Percentiles rank a stretch among this genome's conserved stretches.
These are phyloP conservation scores for Henicopernis longicauda DNA, from an alignment of 2,113 vertebrate genomes.

Conservation along the genomic window DNA sequence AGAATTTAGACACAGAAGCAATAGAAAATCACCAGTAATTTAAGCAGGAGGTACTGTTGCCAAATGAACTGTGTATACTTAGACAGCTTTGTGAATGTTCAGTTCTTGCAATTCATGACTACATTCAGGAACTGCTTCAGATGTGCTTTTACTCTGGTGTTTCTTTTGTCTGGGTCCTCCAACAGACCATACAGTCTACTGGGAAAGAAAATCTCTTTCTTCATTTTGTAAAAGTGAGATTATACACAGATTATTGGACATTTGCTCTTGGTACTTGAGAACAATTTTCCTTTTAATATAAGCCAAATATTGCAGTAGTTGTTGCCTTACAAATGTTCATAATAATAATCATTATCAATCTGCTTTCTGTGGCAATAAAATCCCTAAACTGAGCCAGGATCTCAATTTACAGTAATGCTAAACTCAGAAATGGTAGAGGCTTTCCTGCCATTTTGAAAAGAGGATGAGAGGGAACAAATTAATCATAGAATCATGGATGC, in stretches of 20 bases:
- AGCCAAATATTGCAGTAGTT: neutral
- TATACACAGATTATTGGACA: neutral
- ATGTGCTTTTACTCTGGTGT: neutral
- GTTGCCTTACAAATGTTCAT: constrained; percentile 10
- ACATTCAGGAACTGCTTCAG: neutral
- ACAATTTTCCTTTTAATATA: neutral
- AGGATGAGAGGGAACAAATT: constrained; percentile 44
- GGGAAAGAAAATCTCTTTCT: neutral
- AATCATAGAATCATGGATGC: neutral
- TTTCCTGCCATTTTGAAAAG: constrained; percentile 36
- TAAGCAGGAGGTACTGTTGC: neutral
- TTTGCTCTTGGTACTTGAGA: neutral
- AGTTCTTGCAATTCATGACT: neutral
- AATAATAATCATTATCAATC: constrained; percentile 39
- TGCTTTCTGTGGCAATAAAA: constrained; percentile 38
- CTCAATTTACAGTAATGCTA: neutral
- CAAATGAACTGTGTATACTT: neutral
- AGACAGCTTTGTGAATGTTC: neutral
- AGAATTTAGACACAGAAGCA: neutral
- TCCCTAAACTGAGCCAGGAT: constrained; percentile 11
- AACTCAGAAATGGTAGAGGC: constrained; percentile 6
- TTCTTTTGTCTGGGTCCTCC: neutral
- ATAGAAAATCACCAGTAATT: neutral
- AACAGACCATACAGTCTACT: neutral
- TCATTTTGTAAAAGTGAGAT: neutral